phyloP scores from a whole-genome alignment of 2,797 vertebrate genomes.

The Moxostoma hubbsi region DNA sequence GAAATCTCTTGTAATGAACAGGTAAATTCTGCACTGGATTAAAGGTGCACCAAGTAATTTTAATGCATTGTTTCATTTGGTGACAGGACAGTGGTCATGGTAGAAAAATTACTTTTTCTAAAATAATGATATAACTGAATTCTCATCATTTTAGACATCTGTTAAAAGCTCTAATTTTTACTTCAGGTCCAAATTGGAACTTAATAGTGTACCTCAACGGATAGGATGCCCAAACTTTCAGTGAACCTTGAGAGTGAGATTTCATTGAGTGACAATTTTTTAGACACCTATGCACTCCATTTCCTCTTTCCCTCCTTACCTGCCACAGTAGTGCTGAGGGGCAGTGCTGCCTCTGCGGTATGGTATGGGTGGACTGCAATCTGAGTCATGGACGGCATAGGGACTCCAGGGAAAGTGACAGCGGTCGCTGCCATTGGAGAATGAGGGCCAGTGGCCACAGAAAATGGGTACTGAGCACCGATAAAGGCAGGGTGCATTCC shows the following conservation, averaged over 20 bases:
- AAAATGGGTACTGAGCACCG: constrained; percentile 95
- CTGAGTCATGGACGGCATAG: constrained; percentile 96
- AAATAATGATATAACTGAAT: too few relatives aligned
- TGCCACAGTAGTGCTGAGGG: constrained; percentile 93
- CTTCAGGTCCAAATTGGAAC: too few relatives aligned
- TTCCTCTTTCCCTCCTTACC: constrained; percentile 75
- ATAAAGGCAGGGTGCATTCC: constrained; percentile 98
- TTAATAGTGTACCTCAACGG: too few relatives aligned
- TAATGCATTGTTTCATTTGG: too few relatives aligned
- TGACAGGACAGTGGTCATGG: too few relatives aligned
- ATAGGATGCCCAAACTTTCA: neutral
- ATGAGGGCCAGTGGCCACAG: constrained; percentile 86
- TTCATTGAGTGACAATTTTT: neutral
- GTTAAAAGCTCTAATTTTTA: too few relatives aligned
- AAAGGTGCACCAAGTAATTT: neutral
- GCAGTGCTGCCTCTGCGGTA: constrained; percentile 86
- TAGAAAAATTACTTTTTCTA: too few relatives aligned
- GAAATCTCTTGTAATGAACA: neutral
- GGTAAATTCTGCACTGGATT: neutral
- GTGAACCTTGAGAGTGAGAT: neutral
- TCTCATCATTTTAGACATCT: too few relatives aligned
- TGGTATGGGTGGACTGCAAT: constrained; percentile 98
- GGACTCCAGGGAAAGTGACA: constrained; percentile 93
- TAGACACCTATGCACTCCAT: neutral
- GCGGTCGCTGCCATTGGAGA: constrained; percentile 92